Conservation (phyloP, 1,140 invertebrate species). For the Ooceraea biroi region DNA sequence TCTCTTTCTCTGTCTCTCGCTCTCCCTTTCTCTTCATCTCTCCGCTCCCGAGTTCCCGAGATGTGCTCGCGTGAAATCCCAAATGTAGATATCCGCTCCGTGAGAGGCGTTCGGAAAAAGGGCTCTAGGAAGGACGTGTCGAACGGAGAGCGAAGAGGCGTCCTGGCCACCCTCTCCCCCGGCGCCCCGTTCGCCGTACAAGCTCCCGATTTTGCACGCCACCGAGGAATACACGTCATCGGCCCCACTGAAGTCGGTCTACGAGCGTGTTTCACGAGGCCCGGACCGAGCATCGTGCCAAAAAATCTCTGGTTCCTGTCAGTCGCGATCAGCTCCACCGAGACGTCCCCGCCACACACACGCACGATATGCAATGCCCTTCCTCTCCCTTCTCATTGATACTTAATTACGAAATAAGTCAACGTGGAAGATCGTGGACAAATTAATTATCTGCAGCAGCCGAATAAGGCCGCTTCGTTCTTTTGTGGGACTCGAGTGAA, state of each 20-base stretch:
- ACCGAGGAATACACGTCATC: conserved; percentile 60
- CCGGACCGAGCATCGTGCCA: conserved; percentile 23
- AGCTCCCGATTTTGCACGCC: conserved; percentile 40
- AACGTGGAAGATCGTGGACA: not conserved
- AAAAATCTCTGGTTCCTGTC: conserved; percentile 61
- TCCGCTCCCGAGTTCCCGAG: conserved; percentile 60
- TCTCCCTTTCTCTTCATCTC: not conserved
- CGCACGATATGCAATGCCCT: too few species aligned
- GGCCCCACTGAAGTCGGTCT: conserved; percentile 25
- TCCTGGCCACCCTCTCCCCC: not conserved
- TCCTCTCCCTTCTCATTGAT: too few species aligned
- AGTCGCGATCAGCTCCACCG: conserved; percentile 44
- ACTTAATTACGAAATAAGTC: conserved; percentile 4
- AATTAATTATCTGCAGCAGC: not conserved
- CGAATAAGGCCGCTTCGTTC: not conserved
- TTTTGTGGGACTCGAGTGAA: not conserved
- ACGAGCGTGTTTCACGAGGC: conserved; percentile 31
- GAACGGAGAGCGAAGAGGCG: conserved; percentile 54
- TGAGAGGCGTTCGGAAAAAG: conserved; percentile 62
- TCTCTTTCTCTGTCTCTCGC: conserved; percentile 33
- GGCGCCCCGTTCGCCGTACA: not conserved
- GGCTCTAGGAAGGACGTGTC: conserved; percentile 60
- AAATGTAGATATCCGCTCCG: conserved; percentile 76
- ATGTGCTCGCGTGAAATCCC: conserved; percentile 69
- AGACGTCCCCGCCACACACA: conserved; percentile 1